Percentiles rank a stretch among this genome's conserved stretches.
Conservation (phyloP, 37 sponge, comb jelly and placozoan genomes). For the Diacarnus erythraeanus region DNA sequence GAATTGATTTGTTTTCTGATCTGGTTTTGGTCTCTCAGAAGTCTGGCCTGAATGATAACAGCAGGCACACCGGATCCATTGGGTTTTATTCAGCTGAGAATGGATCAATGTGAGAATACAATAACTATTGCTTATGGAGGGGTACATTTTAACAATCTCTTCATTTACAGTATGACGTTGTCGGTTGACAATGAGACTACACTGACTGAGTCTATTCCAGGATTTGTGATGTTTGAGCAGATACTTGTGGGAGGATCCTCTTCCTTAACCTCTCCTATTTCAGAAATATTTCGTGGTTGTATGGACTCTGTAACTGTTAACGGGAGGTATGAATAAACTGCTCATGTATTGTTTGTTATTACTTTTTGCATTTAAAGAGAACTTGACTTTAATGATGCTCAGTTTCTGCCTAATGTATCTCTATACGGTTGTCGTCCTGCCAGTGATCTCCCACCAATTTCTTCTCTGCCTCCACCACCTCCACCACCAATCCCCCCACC, state of each 20-base stretch:
- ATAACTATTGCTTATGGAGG: not conserved
- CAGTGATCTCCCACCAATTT: not conserved
- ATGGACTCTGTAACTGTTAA: conserved; percentile 42
- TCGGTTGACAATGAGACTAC: not conserved
- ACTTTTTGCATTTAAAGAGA: conserved; percentile 9
- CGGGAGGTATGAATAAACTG: conserved; percentile 25
- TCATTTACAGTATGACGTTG: not conserved
- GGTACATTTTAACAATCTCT: not conserved
- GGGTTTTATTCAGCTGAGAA: not conserved
- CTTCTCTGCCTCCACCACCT: conserved; percentile 19
- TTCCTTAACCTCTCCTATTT: not conserved
- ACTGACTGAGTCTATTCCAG: not conserved
- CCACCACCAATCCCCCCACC: conserved; percentile 18
- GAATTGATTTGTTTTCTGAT: conserved; percentile 19
- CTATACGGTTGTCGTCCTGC: conserved; percentile 56
- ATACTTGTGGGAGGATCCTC: conserved; percentile 28
- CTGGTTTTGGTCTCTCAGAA: conserved; percentile 2
- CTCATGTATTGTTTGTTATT: too few species aligned
- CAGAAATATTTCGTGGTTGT: conserved; percentile 62
- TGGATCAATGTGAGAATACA: not conserved
- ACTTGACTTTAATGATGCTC: conserved; percentile 44
- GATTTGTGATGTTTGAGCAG: not conserved
- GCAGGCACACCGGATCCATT: conserved; percentile 45
- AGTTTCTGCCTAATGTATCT: conserved; percentile 23
- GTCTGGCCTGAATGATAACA: conserved; percentile 35